Conservation (phyloP, 1,140 invertebrate species). For the Drosophila orena region DNA sequence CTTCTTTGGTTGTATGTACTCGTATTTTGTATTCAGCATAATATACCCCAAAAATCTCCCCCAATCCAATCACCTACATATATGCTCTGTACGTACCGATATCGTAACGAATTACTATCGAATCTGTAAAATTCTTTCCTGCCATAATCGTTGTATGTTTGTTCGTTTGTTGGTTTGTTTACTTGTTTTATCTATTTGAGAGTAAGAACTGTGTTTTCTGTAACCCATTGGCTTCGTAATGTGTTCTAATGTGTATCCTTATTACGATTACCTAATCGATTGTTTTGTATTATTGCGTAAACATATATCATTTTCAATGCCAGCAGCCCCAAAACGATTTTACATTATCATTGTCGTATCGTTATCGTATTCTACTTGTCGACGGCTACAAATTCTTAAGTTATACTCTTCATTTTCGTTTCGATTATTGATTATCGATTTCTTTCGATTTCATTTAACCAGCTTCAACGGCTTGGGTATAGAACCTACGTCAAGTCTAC, state of each 20-base stretch:
- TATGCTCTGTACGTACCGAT: conserved; percentile 39
- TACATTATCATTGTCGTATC: conserved; percentile 29
- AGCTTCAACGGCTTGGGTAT: conserved; percentile 3
- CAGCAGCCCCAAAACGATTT: conserved; percentile 16
- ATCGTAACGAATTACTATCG: conserved; percentile 42
- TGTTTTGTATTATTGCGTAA: conserved; percentile 39
- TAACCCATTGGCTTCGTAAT: conserved; percentile 78
- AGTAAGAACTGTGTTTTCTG: conserved; percentile 71
- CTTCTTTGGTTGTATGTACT: conserved; percentile 9
- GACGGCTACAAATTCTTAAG: conserved; percentile 24
- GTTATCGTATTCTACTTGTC: conserved; percentile 28
- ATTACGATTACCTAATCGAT: conserved; percentile 30
- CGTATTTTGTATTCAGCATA: conserved; percentile 45
- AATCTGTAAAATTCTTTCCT: conserved; percentile 55
- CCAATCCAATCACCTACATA: conserved; percentile 4
- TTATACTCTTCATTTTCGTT: conserved; percentile 6
- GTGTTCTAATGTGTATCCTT: conserved; percentile 61
- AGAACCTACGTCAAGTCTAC: neutral
- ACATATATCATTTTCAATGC: conserved; percentile 25
- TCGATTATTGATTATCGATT: conserved; percentile 4
- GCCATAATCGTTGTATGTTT: conserved; percentile 78
- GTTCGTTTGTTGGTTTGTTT: conserved; percentile 67
- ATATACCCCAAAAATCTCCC: conserved; percentile 19
- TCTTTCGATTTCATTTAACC: conserved; percentile 21
- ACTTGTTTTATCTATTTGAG: conserved; percentile 65